These are phyloP conservation scores for Brenthis ino DNA, from an alignment of 2,888 invertebrate species.

Conservation along the genomic window DNA sequence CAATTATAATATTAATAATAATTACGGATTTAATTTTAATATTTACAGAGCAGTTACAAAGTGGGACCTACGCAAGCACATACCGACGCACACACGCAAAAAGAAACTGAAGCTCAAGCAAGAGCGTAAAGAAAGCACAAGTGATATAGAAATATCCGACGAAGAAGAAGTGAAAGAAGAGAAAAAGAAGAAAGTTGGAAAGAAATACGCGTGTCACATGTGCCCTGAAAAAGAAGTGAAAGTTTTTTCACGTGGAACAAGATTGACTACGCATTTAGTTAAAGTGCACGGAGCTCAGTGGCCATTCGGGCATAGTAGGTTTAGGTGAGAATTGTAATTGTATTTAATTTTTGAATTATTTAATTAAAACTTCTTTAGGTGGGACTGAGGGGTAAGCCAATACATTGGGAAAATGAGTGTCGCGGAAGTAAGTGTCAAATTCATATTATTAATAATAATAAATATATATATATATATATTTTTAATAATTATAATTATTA, in stretches of 20 bases:
- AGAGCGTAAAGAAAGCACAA: constrained; percentile 33
- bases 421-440: too few species aligned
- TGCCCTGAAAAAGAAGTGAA: constrained; percentile 82
- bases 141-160: constrained; percentile 46
- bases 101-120: constrained; percentile 33
- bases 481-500: too few species aligned
- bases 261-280: constrained; percentile 87
- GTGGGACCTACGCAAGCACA: constrained; percentile 83
- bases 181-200: constrained; percentile 51
- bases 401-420: too few species aligned
- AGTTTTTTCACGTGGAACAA: constrained; percentile 84
- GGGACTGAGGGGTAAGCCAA: too few species aligned
- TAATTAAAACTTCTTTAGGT: too few species aligned
- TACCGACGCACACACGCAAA: constrained; percentile 67
- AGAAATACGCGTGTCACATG: constrained; percentile 86
- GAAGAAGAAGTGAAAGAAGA: constrained; percentile 52
- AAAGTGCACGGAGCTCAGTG: constrained; percentile 87
- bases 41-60: constrained; percentile 81
- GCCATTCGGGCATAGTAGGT: constrained; percentile 89
- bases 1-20: too few species aligned
- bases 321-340: constrained; percentile 74
- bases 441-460: too few species aligned
- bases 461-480: too few species aligned
- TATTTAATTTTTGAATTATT: background rate
- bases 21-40: background rate